Evolutionary conservation across 2,888 invertebrate genomes (phyloP), one percentile per base, ranked within the genome.

Genomic region (Tigriopus californicus): DNA sequence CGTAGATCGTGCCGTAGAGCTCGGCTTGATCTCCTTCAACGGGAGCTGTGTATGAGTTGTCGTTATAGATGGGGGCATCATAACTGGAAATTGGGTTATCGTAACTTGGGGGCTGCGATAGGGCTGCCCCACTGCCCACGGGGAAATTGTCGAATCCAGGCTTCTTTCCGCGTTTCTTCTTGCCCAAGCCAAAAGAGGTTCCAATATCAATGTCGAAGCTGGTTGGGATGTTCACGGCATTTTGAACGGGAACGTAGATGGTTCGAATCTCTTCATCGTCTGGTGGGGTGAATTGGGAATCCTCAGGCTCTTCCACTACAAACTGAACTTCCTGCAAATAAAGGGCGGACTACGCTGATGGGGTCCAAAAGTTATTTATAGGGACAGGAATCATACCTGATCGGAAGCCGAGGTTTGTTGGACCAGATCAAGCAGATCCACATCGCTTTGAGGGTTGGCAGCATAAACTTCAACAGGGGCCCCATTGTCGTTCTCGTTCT

Each of bases 231-330:
- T 53, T 53, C 6, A 53, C 33, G 33, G 54, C 54, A 10, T 53
- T 53, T 33, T 53, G 33, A 53, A 25, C 13, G 2, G 54, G 54
- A 6, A 53, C 54, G 33, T 53, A 53, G 40, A 53, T 53, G n/a
- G 54, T 53, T 4, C 54, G 22, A 53, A 53, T 44, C 5, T n/a
- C 44, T 18, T 44, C 44, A 44, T n/a, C 15, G 18, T 3, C 18
- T 18, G 44, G 44, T 6, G 44, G 44, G 44, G n/a, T 44, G 44
- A 44, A 44, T 11, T 44, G 44, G 44, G 33, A 33, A 33, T 33
- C 33, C 8, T 33, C 33, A 5, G 33, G 33, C 33, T 33, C 33
- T 33, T 33, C 33, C 33, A 33, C 33, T 5, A 33, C 33, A 33
- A 33, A 33, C 8, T 33, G 33, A 33, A 33, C 33, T 8, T 33